Evolutionary conservation across 2,888 invertebrate genomes (phyloP).

Genomic region (Cosmorhoe ocellata): DNA sequence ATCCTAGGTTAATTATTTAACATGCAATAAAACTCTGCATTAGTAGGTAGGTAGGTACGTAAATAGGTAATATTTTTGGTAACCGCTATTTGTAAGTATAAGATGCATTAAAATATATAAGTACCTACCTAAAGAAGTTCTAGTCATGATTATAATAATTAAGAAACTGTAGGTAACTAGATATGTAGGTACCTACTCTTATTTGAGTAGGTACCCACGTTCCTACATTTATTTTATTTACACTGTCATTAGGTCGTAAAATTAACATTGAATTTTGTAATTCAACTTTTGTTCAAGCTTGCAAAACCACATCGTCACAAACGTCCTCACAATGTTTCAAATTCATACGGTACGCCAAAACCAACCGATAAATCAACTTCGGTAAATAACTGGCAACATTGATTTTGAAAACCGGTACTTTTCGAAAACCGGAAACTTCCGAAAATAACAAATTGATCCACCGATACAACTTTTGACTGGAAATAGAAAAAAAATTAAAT

Average conservation of each 20-base stretch:
- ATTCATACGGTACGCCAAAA: neutral
- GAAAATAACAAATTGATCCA: too few relatives aligned
- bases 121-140: neutral
- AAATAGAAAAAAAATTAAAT: slow-evolving; percentile 31
- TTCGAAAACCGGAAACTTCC: neutral
- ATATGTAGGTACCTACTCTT: neutral
- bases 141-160: too few relatives aligned
- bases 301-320: too few relatives aligned
- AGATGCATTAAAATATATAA: neutral
- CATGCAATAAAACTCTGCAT: too few relatives aligned
- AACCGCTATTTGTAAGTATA: neutral
- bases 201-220: too few relatives aligned
- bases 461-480: neutral
- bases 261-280: neutral
- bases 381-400: neutral
- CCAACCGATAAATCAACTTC: too few relatives aligned
- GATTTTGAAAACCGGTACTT: neutral
- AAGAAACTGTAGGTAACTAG: too few relatives aligned
- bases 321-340: too few relatives aligned
- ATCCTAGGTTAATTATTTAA: too few relatives aligned
- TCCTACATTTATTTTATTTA: neutral
- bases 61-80: neutral
- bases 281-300: too few relatives aligned
- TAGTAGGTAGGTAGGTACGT: neutral
- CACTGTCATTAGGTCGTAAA: neutral